Percentiles rank a stretch among this genome's conserved stretches.
Conservation (phyloP, 2,888 invertebrate species). For the Synergus laeviventris region DNA sequence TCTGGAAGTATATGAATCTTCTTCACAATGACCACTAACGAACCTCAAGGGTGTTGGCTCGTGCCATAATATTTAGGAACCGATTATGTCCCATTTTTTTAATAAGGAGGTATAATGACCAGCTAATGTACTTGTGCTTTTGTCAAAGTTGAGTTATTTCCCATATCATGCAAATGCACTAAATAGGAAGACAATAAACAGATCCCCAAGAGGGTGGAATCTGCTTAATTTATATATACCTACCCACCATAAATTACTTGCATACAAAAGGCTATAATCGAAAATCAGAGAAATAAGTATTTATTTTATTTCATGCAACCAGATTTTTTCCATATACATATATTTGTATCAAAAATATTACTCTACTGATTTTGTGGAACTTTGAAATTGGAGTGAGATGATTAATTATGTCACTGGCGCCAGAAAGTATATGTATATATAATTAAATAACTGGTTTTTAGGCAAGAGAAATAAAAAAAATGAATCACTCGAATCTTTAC, state of each 20-base stretch:
- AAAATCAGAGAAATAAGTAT: not conserved
- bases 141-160: not conserved
- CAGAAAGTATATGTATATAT: not conserved
- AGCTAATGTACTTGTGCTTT: constrained; percentile 1
- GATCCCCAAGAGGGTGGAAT: not conserved
- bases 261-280: not conserved
- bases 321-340: not conserved
- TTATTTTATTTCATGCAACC: not conserved
- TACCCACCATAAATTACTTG: constrained; percentile 5
- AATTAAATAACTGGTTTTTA: not conserved
- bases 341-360: not conserved
- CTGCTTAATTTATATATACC: not conserved
- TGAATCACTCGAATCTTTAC: constrained; percentile 6
- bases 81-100: constrained; percentile 21
- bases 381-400: not conserved
- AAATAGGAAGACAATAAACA: constrained; percentile 2
- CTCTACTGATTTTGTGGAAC: no score
- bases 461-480: constrained; percentile 1
- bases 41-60: constrained; percentile 20
- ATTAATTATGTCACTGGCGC: not conserved
- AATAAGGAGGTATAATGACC: constrained; percentile 3
- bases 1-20: constrained; percentile 23
- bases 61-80: constrained; percentile 3
- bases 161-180: constrained; percentile 19
- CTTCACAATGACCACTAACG: constrained; percentile 29